Conservation (phyloP, 1,140 invertebrate genomes). For the Saccostrea echinata region DNA sequence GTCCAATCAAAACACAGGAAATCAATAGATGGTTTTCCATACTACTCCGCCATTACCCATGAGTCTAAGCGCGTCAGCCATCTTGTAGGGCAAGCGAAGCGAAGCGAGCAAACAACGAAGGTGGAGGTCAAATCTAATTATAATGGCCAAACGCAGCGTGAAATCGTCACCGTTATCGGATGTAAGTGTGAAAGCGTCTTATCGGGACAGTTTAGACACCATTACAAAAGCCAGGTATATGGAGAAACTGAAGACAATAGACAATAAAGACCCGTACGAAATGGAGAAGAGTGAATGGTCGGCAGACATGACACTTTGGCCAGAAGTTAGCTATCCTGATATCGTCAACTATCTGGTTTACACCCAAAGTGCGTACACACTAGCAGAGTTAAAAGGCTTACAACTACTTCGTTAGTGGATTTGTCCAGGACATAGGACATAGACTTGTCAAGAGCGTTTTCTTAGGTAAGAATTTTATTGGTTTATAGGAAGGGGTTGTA, state of each 20-base stretch:
- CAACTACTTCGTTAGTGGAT: slow-evolving; percentile 62
- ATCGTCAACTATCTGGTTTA: slow-evolving; percentile 38
- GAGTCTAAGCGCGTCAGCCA: not conserved
- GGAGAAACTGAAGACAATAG: slow-evolving; percentile 35
- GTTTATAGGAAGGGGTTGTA: no score
- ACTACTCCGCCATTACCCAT: no score
- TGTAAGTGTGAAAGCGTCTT: not conserved
- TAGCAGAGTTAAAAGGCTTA: slow-evolving; percentile 55
- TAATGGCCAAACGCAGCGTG: no score
- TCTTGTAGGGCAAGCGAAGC: not conserved
- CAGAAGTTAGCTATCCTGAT: slow-evolving; percentile 39
- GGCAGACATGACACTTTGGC: not conserved
- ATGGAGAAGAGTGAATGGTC: not conserved
- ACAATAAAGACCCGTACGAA: slow-evolving; percentile 37
- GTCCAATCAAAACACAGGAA: no score
- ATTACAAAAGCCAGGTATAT: slow-evolving; percentile 41
- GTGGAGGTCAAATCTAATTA: no score
- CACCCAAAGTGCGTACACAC: slow-evolving; percentile 47
- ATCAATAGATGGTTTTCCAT: no score
- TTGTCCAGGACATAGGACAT: slow-evolving; percentile 36
- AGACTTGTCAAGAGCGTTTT: slow-evolving; percentile 1
- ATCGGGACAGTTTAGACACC: slow-evolving; percentile 31
- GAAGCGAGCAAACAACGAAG: not conserved
- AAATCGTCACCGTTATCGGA: not conserved
- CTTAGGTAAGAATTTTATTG: not conserved